These are phyloP conservation scores for Shinisaurus crocodilurus DNA, from an alignment of 2,113 vertebrate genomes.

Conservation along the genomic window DNA sequence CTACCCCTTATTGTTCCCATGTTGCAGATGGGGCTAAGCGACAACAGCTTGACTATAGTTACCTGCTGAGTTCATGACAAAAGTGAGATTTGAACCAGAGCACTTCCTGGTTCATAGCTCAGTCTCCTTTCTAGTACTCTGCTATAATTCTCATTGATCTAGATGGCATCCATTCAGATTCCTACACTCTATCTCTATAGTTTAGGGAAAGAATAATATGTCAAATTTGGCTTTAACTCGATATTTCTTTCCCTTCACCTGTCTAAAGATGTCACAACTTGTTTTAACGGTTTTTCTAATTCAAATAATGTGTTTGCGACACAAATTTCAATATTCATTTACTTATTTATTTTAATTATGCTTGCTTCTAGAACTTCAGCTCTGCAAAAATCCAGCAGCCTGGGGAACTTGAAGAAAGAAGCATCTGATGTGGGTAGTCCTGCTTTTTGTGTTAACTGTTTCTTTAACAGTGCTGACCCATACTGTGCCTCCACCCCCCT, in stretches of 20 bases:
- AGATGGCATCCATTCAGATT: background rate
- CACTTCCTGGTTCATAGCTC: background rate
- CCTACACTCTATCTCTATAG: conserved; percentile 3
- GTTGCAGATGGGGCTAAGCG: background rate
- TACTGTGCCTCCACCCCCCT: background rate
- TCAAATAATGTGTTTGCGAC: background rate
- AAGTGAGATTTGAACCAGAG: background rate
- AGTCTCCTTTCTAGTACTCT: background rate
- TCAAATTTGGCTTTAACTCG: conserved; percentile 29
- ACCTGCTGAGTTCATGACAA: background rate
- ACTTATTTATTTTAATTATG: conserved; percentile 29
- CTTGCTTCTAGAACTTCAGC: conserved; percentile 76
- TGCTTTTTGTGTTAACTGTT: background rate
- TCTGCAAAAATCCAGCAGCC: conserved; percentile 79
- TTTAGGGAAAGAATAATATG: background rate
- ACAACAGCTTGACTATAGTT: background rate
- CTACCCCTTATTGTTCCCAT: background rate
- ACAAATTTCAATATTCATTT: background rate
- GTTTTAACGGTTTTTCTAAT: conserved; percentile 6
- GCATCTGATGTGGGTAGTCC: conserved; percentile 80
- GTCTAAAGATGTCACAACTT: background rate
- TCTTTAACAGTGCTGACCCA: background rate
- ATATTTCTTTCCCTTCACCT: conserved; percentile 6
- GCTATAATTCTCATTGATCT: background rate
- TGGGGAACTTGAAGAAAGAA: conserved; percentile 82